Evolutionary conservation across 2,888 invertebrate genomes (phyloP).

Genomic region (Itoplectis maculator): DNA sequence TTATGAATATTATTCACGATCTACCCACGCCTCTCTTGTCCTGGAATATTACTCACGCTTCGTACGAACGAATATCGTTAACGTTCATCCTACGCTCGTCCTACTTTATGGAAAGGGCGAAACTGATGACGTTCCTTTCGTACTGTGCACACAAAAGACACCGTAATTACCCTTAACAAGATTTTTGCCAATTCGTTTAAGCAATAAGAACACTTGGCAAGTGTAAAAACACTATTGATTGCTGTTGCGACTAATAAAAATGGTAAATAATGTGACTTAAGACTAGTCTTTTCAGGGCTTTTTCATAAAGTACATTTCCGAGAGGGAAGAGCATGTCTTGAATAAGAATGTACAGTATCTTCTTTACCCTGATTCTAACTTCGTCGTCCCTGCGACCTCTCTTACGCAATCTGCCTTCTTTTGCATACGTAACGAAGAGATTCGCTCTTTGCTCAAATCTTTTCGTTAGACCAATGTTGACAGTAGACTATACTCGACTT

Average conservation of each 20-base stretch:
- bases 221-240: no score
- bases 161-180: background rate
- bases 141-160: background rate
- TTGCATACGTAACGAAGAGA: slow-evolving; percentile 60
- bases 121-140: background rate
- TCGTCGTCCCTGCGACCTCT: background rate
- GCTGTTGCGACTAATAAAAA: no score
- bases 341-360: slow-evolving; percentile 49
- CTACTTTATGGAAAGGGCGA: background rate
- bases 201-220: background rate
- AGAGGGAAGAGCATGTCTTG: slow-evolving; percentile 19
- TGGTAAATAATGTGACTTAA: no score
- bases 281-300: no score
- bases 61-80: slow-evolving; percentile 23
- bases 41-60: background rate
- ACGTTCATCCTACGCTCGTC: slow-evolving; percentile 18
- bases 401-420: slow-evolving; percentile 27
- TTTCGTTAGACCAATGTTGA: background rate
- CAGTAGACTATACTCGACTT: no score
- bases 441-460: slow-evolving; percentile 50
- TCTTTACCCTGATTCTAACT: background rate
- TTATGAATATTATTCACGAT: slow-evolving; percentile 5
- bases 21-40: background rate
- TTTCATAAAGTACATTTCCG: slow-evolving; percentile 29
- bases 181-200: background rate